Evolutionary conservation across 92 coral and sea anemone species (phyloP), one percentile per base, ranked within the genome.

Genomic region (Paragorgia papillata): DNA sequence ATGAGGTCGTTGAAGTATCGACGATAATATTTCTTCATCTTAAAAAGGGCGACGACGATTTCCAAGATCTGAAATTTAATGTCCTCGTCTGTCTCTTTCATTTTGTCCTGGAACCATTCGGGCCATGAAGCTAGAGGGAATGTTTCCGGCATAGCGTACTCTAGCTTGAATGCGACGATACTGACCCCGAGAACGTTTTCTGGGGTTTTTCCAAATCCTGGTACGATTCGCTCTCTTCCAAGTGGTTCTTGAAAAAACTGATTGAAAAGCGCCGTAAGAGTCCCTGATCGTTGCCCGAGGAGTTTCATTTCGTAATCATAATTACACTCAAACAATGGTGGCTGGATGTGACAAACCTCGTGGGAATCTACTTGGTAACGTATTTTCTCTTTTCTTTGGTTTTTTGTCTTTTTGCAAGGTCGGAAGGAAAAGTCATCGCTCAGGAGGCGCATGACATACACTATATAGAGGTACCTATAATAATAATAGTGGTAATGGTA

Each of bases 131-230:
- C 25, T 17, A 74, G 67, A 22, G 33, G 10, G 25, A 86, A 89
- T 37, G 79, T 39, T 10, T 28, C 19, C 0, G 96, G 91, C 84
- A 84, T 80, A 17, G 89, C 83, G 70, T 59, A 80, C 58, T 90
- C 96, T 41, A 90, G 85, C 17, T 85, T 75, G 62, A 84, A 90
- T 2, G 96, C 96, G 65, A 84, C 76, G 26, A 90, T 81, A 81
- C 84, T 87, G 44, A 88, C 82, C 55, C 88, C 96, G 65, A 90
- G 84, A 2, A 90, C 85, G 28, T 73, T 79, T 58, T 84, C 91
- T 41, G 91, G 83, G 30, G 88, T 82, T 79, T 87, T 82, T 18
- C 69, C 70, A 54, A 89, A 89, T 32, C 82, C 90, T 18, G 59
- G 25, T 15, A 30, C 29, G 7, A 41, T 30, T 10, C 73, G 30